Conservation (phyloP, 92 coral and sea anemone species). For the Heliopora coerulea region DNA sequence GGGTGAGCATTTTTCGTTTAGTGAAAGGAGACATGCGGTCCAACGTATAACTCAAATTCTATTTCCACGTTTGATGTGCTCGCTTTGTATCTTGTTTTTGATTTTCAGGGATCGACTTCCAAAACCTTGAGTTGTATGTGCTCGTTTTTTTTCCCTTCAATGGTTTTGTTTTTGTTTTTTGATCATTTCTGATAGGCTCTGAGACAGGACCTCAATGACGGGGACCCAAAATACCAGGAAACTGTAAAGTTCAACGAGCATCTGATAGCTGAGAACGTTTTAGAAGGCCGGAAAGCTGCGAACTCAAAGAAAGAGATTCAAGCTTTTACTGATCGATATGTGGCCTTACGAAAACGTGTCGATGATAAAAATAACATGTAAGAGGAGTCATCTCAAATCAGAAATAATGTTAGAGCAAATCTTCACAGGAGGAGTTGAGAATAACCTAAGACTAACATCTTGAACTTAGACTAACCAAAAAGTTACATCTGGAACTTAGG, state of each 20-base stretch:
- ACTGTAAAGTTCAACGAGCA: conserved; percentile 12
- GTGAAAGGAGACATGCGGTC: no score
- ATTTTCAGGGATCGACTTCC: no score
- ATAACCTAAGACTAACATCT: no score
- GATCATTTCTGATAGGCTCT: background rate
- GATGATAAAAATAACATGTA: conserved; percentile 3
- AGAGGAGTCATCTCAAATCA: background rate
- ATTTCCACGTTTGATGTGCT: no score
- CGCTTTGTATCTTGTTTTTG: no score
- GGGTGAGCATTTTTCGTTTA: no score
- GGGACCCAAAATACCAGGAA: conserved; percentile 1
- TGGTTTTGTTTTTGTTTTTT: background rate
- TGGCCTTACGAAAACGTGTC: background rate
- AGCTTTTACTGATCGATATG: conserved; percentile 4
- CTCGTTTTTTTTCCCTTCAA: background rate
- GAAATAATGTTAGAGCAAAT: no score
- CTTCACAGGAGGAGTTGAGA: no score
- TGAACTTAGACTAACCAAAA: no score
- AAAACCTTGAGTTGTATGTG: background rate
- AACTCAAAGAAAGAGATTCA: conserved; percentile 36
- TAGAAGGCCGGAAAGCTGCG: conserved; percentile 9
- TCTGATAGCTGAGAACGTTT: conserved; percentile 6
- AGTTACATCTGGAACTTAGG: no score
- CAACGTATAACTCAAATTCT: no score
- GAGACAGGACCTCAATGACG: conserved; percentile 22